Base-by-base conservation (phyloP, 2,113 vertebrate species). In the Turdus rufiventris region DNA sequence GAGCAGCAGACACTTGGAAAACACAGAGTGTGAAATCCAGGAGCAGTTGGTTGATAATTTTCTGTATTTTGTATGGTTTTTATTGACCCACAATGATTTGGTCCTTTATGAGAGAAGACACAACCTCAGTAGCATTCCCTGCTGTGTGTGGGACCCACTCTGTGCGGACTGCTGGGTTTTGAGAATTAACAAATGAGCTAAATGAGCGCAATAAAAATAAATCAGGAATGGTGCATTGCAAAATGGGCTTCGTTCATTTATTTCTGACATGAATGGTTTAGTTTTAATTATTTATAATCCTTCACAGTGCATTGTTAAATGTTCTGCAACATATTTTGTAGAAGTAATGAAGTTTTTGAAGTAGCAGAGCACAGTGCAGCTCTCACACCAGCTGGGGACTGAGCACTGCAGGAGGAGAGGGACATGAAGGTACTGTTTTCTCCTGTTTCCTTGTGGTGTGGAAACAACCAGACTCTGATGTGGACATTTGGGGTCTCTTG, bases 251-350 rank as follows among this genome's bases (percentile, higher is more conserved):
- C 93, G 77, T 94, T 97, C 79, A 92, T 97, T 96, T 96, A 84
- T 96, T 96, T 96, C 96, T 96, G 96, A 95, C 91, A 89, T 73
- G 91, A 95, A 68, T 94, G 86, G 91, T 94, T 96, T 95, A 10
- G 63, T 53, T 95, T 97, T 96, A 96, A 96, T 97, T 96, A 96
- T 97, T 97, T 96, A 96, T 94, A 95, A 54, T 89, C 86, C 76
- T 96, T 96, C 73, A 38, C 89, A 57, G 93, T 14, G 67, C 57
- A 48, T 58, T 80, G 86, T 73, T 84, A 95, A 96, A 93, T 94
- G 87, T 89, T 83, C 82, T 85, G 87, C 85, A 87, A 94, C 62
- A 9, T 81, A 80, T 84, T 97, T 88, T 82, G 87, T 56, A 45
- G 48, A 90, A 95, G 89, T 63, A 90, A 92, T 83, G 92, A 85